Base-by-base conservation (phyloP, 2,797 vertebrate genomes). In the Tapera naevia region DNA sequence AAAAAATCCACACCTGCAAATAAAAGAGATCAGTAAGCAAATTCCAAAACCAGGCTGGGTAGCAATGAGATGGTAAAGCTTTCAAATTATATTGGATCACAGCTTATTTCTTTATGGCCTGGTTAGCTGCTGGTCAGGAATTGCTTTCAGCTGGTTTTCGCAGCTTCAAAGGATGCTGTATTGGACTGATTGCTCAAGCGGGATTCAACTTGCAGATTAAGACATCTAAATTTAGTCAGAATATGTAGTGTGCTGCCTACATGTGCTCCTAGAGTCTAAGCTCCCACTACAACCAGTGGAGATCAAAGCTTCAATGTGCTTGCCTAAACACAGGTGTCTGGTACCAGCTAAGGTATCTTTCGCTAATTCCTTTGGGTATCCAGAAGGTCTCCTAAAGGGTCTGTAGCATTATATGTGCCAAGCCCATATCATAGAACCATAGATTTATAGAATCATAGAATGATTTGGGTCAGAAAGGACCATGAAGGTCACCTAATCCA, bases 11-110 rank as follows among this genome's bases (percentile, higher is more conserved):
- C 94, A 94, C 95, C 95, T 96, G 95, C 93, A 94, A 96, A 94
- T 89, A 93, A 94, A 97, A 97, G 74, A 73, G 83, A 91, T 86
- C 94, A 58, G 94, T 94, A 97, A 97, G 95, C 95, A 94, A 95
- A 97, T 96, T 96, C 95, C 95, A 94, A 51, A 94, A 74, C 76
- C 93, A 95, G 95, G 95, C 80, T 90, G 89, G 91, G 93, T 95
- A 95, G 93, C 50, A 74, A 33, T 19, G 94, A 73, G 93, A 70
- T 94, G 93, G 95, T 78, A 93, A 60, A 84, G 88, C 88, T 91
- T 86, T 91, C 70, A 64, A 81, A 60, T 93, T 75, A 79, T 23
- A 32, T 70, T 92, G 91, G 95, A 56, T 81, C 89, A 81, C 43
- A 6, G 58, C 13, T 86, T 32, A 43, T 65, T 93, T 86, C 81